A percentile compares a stretch with the other conserved stretches of the same genome.
These are phyloP conservation scores for Calliphora vomitoria DNA, from an alignment of 2,888 invertebrate species.

Conservation along the genomic window DNA sequence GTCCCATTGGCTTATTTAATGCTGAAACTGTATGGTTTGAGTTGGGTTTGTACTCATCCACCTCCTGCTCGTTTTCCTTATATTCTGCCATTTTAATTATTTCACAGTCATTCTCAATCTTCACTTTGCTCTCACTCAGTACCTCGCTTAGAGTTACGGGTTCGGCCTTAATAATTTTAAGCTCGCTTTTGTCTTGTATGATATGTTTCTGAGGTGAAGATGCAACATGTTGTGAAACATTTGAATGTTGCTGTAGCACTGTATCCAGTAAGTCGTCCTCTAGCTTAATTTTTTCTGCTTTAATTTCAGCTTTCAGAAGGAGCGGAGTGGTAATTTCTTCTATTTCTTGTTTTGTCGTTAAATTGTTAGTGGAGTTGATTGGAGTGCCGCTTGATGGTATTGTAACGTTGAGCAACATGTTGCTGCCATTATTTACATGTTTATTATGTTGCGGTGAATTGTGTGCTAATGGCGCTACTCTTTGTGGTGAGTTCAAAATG, in stretches of 20 bases:
- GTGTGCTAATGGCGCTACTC: slow-evolving; percentile 9
- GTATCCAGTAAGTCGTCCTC: slow-evolving; percentile 80
- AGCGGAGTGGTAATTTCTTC: slow-evolving; percentile 75
- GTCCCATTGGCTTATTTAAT: slow-evolving; percentile 39
- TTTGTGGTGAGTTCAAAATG: slow-evolving; percentile 36
- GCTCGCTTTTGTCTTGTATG: slow-evolving; percentile 76
- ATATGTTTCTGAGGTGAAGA: slow-evolving; percentile 71
- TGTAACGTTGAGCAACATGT: slow-evolving; percentile 29
- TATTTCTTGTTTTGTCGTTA: slow-evolving; percentile 65
- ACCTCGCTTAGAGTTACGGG: slow-evolving; percentile 75
- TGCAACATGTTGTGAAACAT: slow-evolving; percentile 53
- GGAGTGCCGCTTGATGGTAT: slow-evolving; percentile 42
- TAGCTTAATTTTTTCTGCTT: slow-evolving; percentile 84
- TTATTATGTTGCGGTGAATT: slow-evolving; percentile 53
- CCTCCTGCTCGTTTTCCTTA: slow-evolving; percentile 3
- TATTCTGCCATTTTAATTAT: slow-evolving; percentile 32
- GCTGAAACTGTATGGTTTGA: neutral
- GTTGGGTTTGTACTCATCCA: slow-evolving; percentile 5
- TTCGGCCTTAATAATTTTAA: slow-evolving; percentile 83
- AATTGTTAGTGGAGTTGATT: slow-evolving; percentile 41
- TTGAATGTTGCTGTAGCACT: slow-evolving; percentile 72
- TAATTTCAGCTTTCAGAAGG: slow-evolving; percentile 82
- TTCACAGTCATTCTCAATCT: slow-evolving; percentile 68
- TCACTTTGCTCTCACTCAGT: slow-evolving; percentile 67
- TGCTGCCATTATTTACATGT: slow-evolving; percentile 67